Conservation (phyloP, 2,113 vertebrate species). For the Antechinus flavipes region DNA sequence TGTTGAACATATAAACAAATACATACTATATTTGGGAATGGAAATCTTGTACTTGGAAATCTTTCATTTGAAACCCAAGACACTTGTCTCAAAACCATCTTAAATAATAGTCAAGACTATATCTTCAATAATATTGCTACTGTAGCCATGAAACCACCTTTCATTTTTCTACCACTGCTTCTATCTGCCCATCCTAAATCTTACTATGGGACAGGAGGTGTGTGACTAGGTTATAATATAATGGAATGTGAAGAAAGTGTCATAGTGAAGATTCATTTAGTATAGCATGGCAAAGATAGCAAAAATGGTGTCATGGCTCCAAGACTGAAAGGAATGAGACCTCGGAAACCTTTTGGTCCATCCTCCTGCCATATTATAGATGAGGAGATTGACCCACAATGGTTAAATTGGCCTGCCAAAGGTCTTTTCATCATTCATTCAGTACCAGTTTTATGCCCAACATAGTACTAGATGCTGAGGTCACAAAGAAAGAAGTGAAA, state of each 20-base stretch:
- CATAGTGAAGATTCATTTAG: not conserved
- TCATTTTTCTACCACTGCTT: not conserved
- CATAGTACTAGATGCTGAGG: not conserved
- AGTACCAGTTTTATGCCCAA: not conserved
- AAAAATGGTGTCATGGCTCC: not conserved
- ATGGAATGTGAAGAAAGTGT: not conserved
- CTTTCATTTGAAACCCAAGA: slow-evolving; percentile 56
- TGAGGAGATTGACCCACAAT: not conserved
- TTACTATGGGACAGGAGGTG: not conserved
- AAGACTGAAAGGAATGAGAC: not conserved
- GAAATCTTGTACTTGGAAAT: slow-evolving; percentile 55
- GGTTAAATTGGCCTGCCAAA: not conserved
- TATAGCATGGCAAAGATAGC: not conserved
- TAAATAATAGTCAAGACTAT: slow-evolving; percentile 32
- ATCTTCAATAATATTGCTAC: slow-evolving; percentile 24
- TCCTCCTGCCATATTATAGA: not conserved
- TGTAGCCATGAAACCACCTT: not conserved
- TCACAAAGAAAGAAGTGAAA: not conserved
- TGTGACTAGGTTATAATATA: not conserved
- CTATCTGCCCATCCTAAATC: not conserved
- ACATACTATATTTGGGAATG: slow-evolving; percentile 39
- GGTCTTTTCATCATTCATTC: not conserved
- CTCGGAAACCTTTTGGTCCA: not conserved
- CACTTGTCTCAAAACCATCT: slow-evolving; percentile 52
- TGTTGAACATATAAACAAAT: slow-evolving; percentile 58